Conservation (phyloP, 2,113 vertebrate genomes). For the Pangasianodon hypophthalmus region DNA sequence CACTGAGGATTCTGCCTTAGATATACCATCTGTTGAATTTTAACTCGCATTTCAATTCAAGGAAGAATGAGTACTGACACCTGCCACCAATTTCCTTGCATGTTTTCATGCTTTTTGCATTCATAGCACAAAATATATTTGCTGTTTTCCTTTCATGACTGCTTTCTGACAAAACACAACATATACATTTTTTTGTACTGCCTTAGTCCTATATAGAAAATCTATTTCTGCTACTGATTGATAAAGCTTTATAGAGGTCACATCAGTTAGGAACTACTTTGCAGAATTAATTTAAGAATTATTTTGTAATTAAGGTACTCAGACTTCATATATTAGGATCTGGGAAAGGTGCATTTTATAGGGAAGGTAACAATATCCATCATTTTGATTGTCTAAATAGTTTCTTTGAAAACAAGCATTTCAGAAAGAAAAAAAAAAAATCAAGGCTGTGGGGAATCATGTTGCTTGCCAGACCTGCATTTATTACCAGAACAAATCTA, state of each 20-base stretch:
- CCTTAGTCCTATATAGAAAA: not conserved
- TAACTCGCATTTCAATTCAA: conserved; percentile 6
- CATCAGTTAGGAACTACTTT: not conserved
- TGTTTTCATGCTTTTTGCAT: not conserved
- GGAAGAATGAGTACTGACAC: not conserved
- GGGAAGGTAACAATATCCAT: not conserved
- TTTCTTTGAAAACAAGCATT: not conserved
- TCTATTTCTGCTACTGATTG: not conserved
- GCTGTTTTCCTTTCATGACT: not conserved
- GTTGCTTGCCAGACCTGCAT: not conserved
- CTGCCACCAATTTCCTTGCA: not conserved
- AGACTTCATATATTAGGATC: not conserved
- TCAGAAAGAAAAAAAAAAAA: not conserved
- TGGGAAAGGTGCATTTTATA: not conserved
- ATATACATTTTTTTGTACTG: not conserved
- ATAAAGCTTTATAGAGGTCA: not conserved
- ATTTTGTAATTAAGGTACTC: not conserved
- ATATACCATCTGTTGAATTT: not conserved
- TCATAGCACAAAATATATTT: not conserved
- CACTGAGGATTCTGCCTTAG: not conserved
- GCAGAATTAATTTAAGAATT: not conserved
- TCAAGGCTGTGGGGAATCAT: not conserved
- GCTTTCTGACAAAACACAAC: not conserved
- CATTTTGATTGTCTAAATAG: not conserved
- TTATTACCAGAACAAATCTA: not conserved